Evolutionary conservation across 2,797 vertebrate genomes (phyloP), one percentile per base, ranked within the genome.

Genomic region (Allobates femoralis): DNA sequence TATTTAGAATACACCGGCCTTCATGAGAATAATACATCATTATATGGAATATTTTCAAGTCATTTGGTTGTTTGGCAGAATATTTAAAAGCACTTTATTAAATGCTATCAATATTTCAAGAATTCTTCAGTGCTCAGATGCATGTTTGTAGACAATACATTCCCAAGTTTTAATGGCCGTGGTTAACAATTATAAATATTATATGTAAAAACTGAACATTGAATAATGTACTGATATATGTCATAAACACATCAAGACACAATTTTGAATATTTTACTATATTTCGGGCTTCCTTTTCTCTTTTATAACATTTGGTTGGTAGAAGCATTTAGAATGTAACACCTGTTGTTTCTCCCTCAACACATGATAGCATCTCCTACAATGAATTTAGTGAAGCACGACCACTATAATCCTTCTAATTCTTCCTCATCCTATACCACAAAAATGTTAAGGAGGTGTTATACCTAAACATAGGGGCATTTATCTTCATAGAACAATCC

Each of bases 191-290:
- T 93, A 93, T 93, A 90, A 93, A 92, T 79, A 89, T 95, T 95
- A 90, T 91, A 94, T 91, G 92, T 93, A 91, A 86, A 91, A 90
- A 91, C 91, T 88, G 91, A 90, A 19, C 3, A 55, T 95, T 93
- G 94, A 97, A 98, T 97, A 96, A 97, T 97, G 93, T 90, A 97
- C 94, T 92, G 89, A 91, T 89, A 93, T 90, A 92, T 93, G 96
- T 95, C 93, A 93, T 95, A 93, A 94, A 93, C 94, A 94, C 94
- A 94, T 96, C 94, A 96, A 93, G 90, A 89, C 94, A 92, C 4
- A 94, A 95, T 96, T n/a, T n/a, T 46, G 3, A 5, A 15, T 18
- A 92, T 89, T 86, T 74, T 89, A 85, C 77, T 7, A 85, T 80
- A 86, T 5, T 46, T 46, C 11, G 41, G 7, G 53, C 85, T 58